A percentile compares a stretch with the other conserved stretches of the same genome.
phyloP scores from a whole-genome alignment of 2,888 invertebrate genomes.

The Hymenopus coronatus region DNA sequence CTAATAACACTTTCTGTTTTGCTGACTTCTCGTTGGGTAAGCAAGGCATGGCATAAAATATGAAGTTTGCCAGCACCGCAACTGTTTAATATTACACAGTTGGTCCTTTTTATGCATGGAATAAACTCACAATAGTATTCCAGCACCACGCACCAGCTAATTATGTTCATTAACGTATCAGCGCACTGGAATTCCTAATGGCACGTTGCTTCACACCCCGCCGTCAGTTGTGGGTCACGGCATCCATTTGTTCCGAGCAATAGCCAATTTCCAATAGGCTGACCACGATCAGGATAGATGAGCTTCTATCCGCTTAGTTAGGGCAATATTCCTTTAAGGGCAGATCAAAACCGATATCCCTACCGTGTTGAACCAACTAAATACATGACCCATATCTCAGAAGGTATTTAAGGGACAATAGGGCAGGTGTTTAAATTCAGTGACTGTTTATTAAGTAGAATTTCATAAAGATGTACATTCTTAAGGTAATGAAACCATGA shows the following conservation, averaged over 20 bases:
- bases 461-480: too few species aligned
- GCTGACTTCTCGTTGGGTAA: background rate
- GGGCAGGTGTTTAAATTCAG: too few species aligned
- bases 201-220: background rate
- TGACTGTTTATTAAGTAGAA: too few species aligned
- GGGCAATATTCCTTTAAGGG: too few species aligned
- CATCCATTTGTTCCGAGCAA: background rate
- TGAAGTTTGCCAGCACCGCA: background rate
- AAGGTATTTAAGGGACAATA: too few species aligned
- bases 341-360: too few species aligned
- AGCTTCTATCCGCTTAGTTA: too few species aligned
- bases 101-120: background rate
- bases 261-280: background rate
- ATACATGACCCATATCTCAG: too few species aligned
- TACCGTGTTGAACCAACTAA: too few species aligned
- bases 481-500: too few species aligned
- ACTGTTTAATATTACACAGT: background rate
- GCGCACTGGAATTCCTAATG: background rate
- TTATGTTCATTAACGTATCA: background rate
- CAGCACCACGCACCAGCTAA: background rate
- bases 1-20: background rate
- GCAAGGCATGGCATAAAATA: background rate
- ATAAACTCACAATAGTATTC: background rate
- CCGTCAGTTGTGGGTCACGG: background rate
- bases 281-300: too few species aligned